Base-by-base conservation (phyloP, 2,113 vertebrate genomes). In the Zingel zingel region DNA sequence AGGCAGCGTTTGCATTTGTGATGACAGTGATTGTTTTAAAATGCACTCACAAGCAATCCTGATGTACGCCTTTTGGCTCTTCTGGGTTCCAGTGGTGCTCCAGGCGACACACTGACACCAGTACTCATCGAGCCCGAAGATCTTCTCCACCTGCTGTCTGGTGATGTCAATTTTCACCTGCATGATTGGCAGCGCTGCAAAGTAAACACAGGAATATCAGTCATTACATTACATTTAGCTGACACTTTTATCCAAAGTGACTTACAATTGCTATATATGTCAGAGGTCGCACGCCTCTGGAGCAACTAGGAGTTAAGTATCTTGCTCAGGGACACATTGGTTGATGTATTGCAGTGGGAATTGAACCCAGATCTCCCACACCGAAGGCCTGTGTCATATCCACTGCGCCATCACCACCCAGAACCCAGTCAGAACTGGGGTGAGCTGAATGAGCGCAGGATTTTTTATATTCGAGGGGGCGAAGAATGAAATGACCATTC, bases 101-200 rank as follows among this genome's bases (percentile, higher is more conserved):
- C 98, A 99, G 19, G 98, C 98, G 76, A 99, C 98, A 0, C 98
- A 99, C 93, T 99, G 98, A 92, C 98, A 99, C 98, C 98, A 99
- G 94, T 97, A 99, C 83, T 99, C 97, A 86, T 99, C 98, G 68
- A 99, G 94, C 36, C 98, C 98, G 2, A 99, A 99, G 88, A 99
- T 94, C 95, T 99, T 99, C 95, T 99, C 98, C 92, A 99, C 98
- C 93, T 99, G 98, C 94, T 99, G 98, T 82, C 98, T 95, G 2
- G 98, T 98, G 67, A 99, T 97, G 14, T 99, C 98, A 9, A 99
- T 99, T 66, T 92, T 96, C 85, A 99, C 98, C 92, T 99, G 97
- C 97, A 99, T 98, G 89, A 97, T 89, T 0, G 97, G 97, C 91
- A 99, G 95, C 45, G 97, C 98, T 99, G 95, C n/a, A 36, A 2